Base-by-base conservation (phyloP, 2,797 vertebrate species). In the Poecilia wingei region DNA sequence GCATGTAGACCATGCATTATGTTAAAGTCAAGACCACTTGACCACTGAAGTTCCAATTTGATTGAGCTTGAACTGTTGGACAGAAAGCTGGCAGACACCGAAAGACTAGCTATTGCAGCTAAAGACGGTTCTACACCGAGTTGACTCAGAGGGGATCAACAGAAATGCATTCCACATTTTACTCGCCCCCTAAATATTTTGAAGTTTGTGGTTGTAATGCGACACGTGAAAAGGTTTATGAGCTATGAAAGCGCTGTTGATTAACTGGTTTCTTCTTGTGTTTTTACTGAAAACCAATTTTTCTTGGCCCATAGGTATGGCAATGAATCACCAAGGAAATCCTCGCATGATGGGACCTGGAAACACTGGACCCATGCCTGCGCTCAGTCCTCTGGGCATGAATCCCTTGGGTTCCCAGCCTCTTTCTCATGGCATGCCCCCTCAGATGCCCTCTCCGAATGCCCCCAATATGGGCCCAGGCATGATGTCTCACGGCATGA, bases 341-440 rank as follows among this genome's bases (percentile, higher is more conserved):
- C 97, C 98, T 90, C 98, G 98, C 87, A 97, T 99, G 98, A 98
- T 98, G 96, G 97, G 96, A 90, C 98, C 98, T 85, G 98, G 97
- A 90, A 96, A 97, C 68, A 90, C 96, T 78, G 98, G 98, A 92
- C 97, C 98, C 83, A 98, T 99, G 98, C 96, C 98, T 91, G 98
- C 98, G 82, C 97, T 99, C 90, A 99, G 98, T 91, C 98, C 98
- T 81, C 97, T 99, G 95, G 97, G 98, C 93, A 98, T 99, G 98
- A 96, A 94, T 91, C 88, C 95, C 47, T 95, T 96, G 95, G 96
- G 95, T 79, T 98, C 98, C 84, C 98, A 99, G 93, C 98, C 98
- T 82, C 97, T 99, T 79, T 98, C 98, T 88, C 98, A 99, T 87
- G 97, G 97, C 89, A 95, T 97, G 93, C 95, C 95, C 73, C 98